phyloP scores from a whole-genome alignment of 37 sponge, comb jelly and placozoan genomes.

The Axinella damicornis region DNA sequence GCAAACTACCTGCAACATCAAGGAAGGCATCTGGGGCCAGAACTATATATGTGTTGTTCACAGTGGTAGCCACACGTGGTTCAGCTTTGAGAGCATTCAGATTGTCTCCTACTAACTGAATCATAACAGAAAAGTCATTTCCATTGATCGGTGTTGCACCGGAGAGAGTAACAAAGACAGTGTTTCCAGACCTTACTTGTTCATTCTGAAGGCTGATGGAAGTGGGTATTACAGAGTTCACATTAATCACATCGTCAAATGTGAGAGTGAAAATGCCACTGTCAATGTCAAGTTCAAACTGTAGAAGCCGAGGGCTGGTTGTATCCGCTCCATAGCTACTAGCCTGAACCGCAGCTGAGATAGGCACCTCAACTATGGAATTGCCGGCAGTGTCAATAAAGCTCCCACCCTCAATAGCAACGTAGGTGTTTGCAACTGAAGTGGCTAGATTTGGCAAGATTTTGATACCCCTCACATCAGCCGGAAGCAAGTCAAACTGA shows the following conservation, averaged over 20 bases:
- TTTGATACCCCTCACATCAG: slow-evolving; percentile 83
- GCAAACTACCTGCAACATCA: slow-evolving; percentile 51
- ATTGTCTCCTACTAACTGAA: slow-evolving; percentile 45
- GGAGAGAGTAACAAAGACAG: slow-evolving; percentile 40
- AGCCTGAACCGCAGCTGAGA: slow-evolving; percentile 35
- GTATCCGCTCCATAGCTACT: slow-evolving; percentile 62
- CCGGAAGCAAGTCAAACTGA: slow-evolving; percentile 69
- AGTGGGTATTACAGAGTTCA: slow-evolving; percentile 28
- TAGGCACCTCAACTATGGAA: slow-evolving; percentile 21
- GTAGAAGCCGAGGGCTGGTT: slow-evolving; percentile 64
- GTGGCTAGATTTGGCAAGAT: slow-evolving; percentile 66
- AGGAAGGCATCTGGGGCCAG: slow-evolving; percentile 61
- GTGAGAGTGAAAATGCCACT: slow-evolving; percentile 64
- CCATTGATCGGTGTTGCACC: slow-evolving; percentile 22
- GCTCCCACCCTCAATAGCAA: slow-evolving; percentile 38
- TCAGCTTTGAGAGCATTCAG: slow-evolving; percentile 73
- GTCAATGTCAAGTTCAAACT: slow-evolving; percentile 76
- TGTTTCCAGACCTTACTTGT: slow-evolving; percentile 7
- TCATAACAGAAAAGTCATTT: slow-evolving; percentile 62
- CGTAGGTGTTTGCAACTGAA: slow-evolving; percentile 32
- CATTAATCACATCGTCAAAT: slow-evolving; percentile 89
- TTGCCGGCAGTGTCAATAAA: slow-evolving; percentile 85
- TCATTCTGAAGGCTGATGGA: slow-evolving; percentile 77
- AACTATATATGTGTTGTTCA: slow-evolving; percentile 75
- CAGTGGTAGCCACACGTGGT: slow-evolving; percentile 48